These are phyloP conservation scores for Laterallus jamaicensis DNA, from an alignment of 2,113 vertebrate genomes.

Conservation along the genomic window DNA sequence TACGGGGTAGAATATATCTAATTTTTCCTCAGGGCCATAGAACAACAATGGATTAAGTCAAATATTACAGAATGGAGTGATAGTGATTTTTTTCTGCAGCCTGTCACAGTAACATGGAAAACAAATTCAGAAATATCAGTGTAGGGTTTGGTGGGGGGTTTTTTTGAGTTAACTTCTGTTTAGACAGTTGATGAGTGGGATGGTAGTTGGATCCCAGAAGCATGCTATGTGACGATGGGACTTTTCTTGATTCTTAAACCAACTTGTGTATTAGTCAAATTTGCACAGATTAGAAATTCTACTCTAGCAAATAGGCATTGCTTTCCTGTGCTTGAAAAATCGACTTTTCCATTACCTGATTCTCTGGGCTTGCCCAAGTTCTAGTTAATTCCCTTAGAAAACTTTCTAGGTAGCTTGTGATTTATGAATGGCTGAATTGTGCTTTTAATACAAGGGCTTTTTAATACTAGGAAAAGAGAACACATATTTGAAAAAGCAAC, in stretches of 20 bases:
- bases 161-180: neutral
- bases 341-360: neutral
- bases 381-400: neutral
- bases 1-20: neutral
- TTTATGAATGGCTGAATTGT: neutral
- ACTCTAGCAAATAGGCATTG: neutral
- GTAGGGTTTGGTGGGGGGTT: neutral
- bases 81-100: neutral
- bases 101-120: fast-evolving
- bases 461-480: neutral
- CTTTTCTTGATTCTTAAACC: neutral
- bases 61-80: neutral
- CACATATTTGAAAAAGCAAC: neutral
- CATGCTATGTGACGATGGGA: neutral
- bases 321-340: neutral
- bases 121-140: neutral
- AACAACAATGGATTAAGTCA: neutral
- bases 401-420: neutral
- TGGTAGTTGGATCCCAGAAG: neutral
- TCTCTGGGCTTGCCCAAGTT: neutral
- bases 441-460: neutral
- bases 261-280: neutral
- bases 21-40: neutral
- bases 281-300: neutral
- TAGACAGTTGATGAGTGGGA: neutral